A percentile compares a stretch with the other conserved stretches of the same genome.
These are phyloP conservation scores for Myocastor coypus DNA, from an alignment of 2,113 vertebrate species.

Conservation along the genomic window DNA sequence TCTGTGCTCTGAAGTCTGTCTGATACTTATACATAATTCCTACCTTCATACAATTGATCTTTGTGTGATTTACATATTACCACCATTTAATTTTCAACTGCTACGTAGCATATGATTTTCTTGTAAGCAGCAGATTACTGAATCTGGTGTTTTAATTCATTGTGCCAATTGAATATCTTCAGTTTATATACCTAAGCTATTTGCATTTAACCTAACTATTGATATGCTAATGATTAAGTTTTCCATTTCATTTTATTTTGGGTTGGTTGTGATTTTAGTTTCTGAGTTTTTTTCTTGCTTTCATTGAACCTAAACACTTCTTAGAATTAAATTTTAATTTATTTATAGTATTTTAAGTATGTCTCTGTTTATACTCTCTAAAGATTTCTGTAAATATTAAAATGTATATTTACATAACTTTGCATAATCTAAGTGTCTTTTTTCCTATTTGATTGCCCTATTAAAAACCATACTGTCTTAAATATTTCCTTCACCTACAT, in stretches of 20 bases:
- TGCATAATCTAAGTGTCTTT: not conserved
- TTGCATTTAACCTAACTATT: not conserved
- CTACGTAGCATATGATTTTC: not conserved
- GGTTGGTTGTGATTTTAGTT: not conserved
- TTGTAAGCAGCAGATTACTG: not conserved
- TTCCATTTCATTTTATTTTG: conserved; percentile 8
- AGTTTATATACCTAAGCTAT: not conserved
- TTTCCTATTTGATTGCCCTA: not conserved
- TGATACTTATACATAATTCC: not conserved
- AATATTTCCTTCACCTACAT: not conserved
- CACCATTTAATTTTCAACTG: conserved; percentile 21
- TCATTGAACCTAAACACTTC: not conserved
- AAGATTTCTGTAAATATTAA: not conserved
- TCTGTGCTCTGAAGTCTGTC: not conserved
- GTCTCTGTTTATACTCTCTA: not conserved
- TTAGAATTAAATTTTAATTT: not conserved
- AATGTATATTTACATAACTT: not conserved
- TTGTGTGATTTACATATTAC: not conserved
- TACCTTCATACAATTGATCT: not conserved
- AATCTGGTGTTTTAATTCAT: not conserved
- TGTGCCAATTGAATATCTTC: not conserved
- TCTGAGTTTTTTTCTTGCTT: not conserved
- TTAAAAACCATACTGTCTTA: not conserved
- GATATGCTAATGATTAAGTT: not conserved
- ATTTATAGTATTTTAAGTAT: not conserved